These are phyloP conservation scores for Bimastos eiseni DNA, from an alignment of 2,888 invertebrate species.

Conservation along the genomic window DNA sequence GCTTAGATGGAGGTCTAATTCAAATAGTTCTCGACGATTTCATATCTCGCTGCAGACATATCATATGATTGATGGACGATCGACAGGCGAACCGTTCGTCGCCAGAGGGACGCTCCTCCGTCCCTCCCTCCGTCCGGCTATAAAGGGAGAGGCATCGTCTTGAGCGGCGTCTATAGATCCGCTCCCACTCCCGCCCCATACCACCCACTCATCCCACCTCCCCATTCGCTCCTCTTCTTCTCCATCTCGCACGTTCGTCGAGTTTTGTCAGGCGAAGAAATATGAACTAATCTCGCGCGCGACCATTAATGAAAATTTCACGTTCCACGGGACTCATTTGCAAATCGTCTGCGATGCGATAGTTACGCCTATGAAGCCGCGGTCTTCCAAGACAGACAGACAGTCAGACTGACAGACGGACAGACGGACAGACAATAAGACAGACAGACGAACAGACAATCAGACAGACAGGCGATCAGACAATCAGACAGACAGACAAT, in stretches of 20 bases:
- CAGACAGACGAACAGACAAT: neutral
- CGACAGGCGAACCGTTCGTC: neutral
- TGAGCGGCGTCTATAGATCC: neutral
- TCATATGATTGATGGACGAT: slow-evolving; percentile 1
- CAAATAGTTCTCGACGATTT: slow-evolving; percentile 20
- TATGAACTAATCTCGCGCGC: slow-evolving; percentile 28
- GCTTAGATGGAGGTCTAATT: neutral
- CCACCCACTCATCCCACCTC: neutral
- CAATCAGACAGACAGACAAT: too few relatives aligned
- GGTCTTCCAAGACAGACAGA: neutral
- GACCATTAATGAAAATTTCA: slow-evolving; percentile 37
- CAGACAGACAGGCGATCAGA: neutral
- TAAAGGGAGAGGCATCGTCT: slow-evolving; percentile 6
- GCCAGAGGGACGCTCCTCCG: neutral
- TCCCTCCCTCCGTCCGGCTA: slow-evolving; percentile 27
- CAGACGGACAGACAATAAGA: neutral
- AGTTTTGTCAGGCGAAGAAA: slow-evolving; percentile 26
- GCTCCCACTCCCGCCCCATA: neutral
- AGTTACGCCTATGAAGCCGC: neutral
- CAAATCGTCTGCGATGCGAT: slow-evolving; percentile 34
- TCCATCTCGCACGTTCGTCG: neutral
- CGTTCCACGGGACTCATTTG: slow-evolving; percentile 36
- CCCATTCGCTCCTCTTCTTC: neutral
- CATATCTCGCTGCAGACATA: slow-evolving; percentile 7
- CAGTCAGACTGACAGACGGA: neutral